These are phyloP conservation scores for Pediacus dermestoides DNA, from an alignment of 2,888 invertebrate genomes.

Conservation along the genomic window DNA sequence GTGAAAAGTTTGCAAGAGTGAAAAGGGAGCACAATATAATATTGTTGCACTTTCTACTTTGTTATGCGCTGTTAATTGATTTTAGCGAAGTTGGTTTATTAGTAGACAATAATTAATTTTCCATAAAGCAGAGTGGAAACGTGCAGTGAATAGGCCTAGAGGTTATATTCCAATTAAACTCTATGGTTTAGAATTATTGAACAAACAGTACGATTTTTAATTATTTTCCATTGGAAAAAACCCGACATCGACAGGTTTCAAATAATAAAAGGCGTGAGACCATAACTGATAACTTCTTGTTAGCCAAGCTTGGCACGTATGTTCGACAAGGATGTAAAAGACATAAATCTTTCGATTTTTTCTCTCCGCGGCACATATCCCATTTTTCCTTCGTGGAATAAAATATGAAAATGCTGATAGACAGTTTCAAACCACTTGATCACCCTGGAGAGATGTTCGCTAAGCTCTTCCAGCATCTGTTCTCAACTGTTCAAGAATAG, in stretches of 20 bases:
- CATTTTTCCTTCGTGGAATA: too few species aligned
- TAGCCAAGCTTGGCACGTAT: not conserved
- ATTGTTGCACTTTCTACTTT: constrained; percentile 12
- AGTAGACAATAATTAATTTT: constrained; percentile 9
- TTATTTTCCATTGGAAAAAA: too few species aligned
- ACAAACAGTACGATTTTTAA: too few species aligned
- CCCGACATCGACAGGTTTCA: too few species aligned
- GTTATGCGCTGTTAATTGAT: constrained; percentile 8
- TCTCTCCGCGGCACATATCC: constrained; percentile 14
- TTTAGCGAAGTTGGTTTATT: constrained; percentile 7
- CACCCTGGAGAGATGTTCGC: constrained; percentile 24
- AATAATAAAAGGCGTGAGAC: too few species aligned
- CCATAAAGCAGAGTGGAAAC: constrained; percentile 8
- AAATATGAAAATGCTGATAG: constrained; percentile 27
- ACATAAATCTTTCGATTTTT: constrained; percentile 30
- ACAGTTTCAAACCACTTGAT: constrained; percentile 30
- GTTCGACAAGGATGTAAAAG: constrained; percentile 2
- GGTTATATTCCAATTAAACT: too few species aligned
- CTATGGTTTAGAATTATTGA: too few species aligned
- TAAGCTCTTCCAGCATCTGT: too few species aligned
- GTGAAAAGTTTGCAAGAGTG: too few species aligned
- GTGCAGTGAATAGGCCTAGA: too few species aligned
- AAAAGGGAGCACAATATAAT: constrained; percentile 6
- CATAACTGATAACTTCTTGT: too few species aligned
- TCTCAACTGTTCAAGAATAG: too few species aligned